Evolutionary conservation across 2,888 invertebrate genomes (phyloP).

Genomic region (Heliconius sara): DNA sequence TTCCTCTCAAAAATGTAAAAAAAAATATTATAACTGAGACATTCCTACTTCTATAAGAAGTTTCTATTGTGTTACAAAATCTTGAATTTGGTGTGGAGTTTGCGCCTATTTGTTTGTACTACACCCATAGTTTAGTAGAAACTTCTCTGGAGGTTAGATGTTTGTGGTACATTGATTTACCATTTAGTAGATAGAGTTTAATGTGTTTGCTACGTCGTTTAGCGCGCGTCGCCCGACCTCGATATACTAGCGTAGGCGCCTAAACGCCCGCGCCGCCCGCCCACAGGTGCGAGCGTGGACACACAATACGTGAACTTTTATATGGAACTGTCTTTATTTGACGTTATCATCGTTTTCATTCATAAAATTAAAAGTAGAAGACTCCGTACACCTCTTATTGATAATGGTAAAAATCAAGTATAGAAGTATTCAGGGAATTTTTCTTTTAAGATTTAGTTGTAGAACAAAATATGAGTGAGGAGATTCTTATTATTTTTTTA

Average conservation of each 20-base stretch:
- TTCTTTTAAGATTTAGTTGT: neutral
- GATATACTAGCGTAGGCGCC: slow-evolving; percentile 69
- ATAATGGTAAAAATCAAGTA: neutral
- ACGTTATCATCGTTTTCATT: slow-evolving; percentile 37
- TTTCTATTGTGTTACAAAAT: slow-evolving; percentile 16
- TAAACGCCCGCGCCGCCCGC: slow-evolving; percentile 63
- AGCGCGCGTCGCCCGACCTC: slow-evolving; percentile 55
- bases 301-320: slow-evolving; percentile 39
- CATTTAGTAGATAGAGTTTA: slow-evolving; percentile 12
- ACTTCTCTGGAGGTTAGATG: neutral
- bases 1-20: neutral
- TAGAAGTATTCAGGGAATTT: neutral
- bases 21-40: neutral
- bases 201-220: slow-evolving; percentile 29
- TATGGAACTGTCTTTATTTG: slow-evolving; percentile 27
- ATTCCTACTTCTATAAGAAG: neutral
- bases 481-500: too few relatives aligned
- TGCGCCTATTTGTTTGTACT: too few relatives aligned
- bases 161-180: slow-evolving; percentile 13
- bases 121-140: neutral
- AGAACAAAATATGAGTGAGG: neutral
- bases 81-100: neutral
- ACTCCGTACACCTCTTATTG: neutral
- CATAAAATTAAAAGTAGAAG: slow-evolving; percentile 16
- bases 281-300: slow-evolving; percentile 61